A percentile compares a stretch with the other conserved stretches of the same genome.
Conservation (phyloP, 1,140 invertebrate genomes). For the Neodiprion virginianus region DNA sequence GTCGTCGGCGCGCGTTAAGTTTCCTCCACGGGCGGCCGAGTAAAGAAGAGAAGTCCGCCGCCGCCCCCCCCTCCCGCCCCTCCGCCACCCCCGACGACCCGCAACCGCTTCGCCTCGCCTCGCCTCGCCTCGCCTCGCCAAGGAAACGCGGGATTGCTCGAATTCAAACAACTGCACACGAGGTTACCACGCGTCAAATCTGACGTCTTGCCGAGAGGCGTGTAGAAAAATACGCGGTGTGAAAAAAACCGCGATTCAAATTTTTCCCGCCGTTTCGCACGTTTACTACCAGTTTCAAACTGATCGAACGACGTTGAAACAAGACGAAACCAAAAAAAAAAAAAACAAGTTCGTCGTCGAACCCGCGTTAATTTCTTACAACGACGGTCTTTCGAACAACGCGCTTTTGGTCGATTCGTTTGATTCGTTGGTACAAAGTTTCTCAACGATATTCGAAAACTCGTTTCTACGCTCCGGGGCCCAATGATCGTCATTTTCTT, state of each 20-base stretch:
- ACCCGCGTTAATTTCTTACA: too few relatives aligned
- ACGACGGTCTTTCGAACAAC: too few relatives aligned
- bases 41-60: conserved; percentile 44
- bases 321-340: too few relatives aligned
- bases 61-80: background rate
- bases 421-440: too few relatives aligned
- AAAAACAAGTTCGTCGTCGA: too few relatives aligned
- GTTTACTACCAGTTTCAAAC: too few relatives aligned
- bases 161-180: conserved; percentile 64
- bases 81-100: conserved; percentile 19
- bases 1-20: conserved; percentile 40
- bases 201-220: conserved; percentile 46
- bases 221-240: background rate
- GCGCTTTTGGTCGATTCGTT: too few relatives aligned
- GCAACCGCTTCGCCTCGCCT: background rate
- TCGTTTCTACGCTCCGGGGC: too few relatives aligned
- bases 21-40: conserved; percentile 50
- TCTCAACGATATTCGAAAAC: too few relatives aligned
- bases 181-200: conserved; percentile 64
- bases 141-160: conserved; percentile 63
- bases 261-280: conserved; percentile 13
- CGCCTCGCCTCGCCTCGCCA: conserved; percentile 32
- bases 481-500: too few relatives aligned
- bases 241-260: background rate
- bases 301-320: too few relatives aligned